These are phyloP conservation scores for Dipodomys merriami DNA, from an alignment of 2,113 vertebrate species.

Conservation along the genomic window DNA sequence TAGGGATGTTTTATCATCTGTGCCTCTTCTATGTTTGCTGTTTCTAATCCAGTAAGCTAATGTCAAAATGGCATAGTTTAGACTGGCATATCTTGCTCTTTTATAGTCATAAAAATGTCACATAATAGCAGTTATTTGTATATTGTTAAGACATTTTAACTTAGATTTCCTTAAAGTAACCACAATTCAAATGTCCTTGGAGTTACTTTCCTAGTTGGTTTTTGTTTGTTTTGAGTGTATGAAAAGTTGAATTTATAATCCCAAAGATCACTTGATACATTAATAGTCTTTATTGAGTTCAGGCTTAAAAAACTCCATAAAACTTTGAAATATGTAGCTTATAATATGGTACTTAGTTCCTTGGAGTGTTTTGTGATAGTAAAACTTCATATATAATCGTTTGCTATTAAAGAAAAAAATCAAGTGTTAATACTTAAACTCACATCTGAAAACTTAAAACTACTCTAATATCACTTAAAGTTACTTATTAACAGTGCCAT, in stretches of 20 bases:
- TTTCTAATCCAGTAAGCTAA: neutral
- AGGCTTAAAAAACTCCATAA: neutral
- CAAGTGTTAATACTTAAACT: neutral
- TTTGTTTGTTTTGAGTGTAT: neutral
- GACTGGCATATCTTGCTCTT: neutral
- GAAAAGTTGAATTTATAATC: neutral
- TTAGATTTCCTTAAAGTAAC: neutral
- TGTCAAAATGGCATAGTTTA: neutral
- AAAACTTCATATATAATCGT: neutral
- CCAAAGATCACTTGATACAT: neutral
- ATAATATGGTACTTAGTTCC: neutral
- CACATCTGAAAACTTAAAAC: neutral
- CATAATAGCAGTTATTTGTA: neutral
- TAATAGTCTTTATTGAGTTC: neutral
- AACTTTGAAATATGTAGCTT: slow-evolving; percentile 21
- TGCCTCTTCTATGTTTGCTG: neutral
- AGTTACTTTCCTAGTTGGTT: neutral
- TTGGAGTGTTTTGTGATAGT: slow-evolving; percentile 37
- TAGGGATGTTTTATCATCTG: neutral
- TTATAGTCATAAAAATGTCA: neutral
- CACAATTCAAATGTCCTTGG: slow-evolving; percentile 32
- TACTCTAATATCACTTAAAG: neutral
- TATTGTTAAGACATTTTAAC: slow-evolving; percentile 6
- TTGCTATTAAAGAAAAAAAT: neutral
- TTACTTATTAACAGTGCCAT: neutral